Base-by-base conservation (phyloP, 2,113 vertebrate genomes). In the Thamnaconus septentrionalis region DNA sequence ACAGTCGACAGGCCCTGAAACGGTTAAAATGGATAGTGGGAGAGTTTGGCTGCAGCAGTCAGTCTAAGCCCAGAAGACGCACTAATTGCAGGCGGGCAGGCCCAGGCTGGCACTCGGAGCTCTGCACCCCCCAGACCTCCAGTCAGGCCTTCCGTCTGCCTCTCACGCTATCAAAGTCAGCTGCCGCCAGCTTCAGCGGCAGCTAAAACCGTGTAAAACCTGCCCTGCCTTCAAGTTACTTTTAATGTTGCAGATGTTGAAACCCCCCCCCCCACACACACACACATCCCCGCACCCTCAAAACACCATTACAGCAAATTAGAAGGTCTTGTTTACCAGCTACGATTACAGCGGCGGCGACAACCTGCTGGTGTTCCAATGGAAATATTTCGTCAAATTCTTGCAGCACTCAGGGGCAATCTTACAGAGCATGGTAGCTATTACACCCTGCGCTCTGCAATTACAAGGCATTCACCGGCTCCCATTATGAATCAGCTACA, bases 81-180 rank as follows among this genome's bases (percentile, higher is more conserved):
- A 69, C 82, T 89, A 89, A 91, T 88, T 89, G 86, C 83, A 85
- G 64, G 58, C 56, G 75, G 85, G 69, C 88, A 87, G 79, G 87
- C 87, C 87, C 53, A 62, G 85, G 71, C 89, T 85, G 78, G 89
- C 66, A 69, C 73, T 52, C 59, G 7, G 44, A 76, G 81, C 75
- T 76, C 78, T 65, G 72, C 78, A 78, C 81, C 83, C 83, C 75
- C 72, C 73, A 78, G 87, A 89, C 87, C 81, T 84, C 80, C 83
- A 85, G 82, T 89, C 77, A 88, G 79, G 75, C 83, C 80, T 81
- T 71, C 80, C 78, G 80, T 76, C 81, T 83, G 49, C 70, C 69
- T 74, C 64, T 66, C 66, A 73, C 70, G 43, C 72, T 66, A 71
- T 80, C 63, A 79, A 65, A 75, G 69, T 74, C 61, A 71, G 10